Evolutionary conservation across 2,888 invertebrate species (phyloP), one percentile per base, ranked within the genome.

Genomic region (Epiblema foenella): DNA sequence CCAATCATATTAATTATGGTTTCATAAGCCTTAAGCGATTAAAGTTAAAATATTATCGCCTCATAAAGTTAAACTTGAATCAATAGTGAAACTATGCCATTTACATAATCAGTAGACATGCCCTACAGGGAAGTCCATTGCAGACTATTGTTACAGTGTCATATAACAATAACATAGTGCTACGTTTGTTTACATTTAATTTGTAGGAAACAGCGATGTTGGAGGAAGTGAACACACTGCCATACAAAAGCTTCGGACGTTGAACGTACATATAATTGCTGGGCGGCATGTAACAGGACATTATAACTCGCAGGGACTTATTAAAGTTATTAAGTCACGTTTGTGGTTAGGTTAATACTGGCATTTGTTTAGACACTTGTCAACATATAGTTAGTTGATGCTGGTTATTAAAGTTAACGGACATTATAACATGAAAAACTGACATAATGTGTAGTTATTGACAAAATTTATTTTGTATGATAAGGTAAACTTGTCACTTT

Each of bases 181-280:
- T 11, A 52, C 51, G 37, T 64, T 64, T 64, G 64, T 54, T 64
- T 42, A 64, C 20, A 15, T 39, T 64, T 64, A 63, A 63, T 63
- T 20, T 52, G n/a, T 64, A 54, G 64, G 64, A 64, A 64, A 54
- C 37, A 54, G 17, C 20, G 18, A 52, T 54, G 52, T 39, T 39
- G 15, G 39, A 52, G 64, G 52, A 54, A 64, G 64, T 64, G 11
- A 37, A 63, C 39, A 20, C n/a, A 11, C 3, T 2, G 12, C 39
- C 15, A n/a, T 24, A n/a, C 52, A 64, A 54, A 64, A 54, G 52
- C 24, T 20, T 5, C 29, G 49, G 33, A 18, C 29, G 17, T 37
- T 24, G n/a, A 15, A n/a, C 20, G 29, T 10, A n/a, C 29, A 5
- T 17, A n/a, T 63, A 64, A 54, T 39, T 7, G 39, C 12, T 8